Evolutionary conservation across 1,140 invertebrate species (phyloP), one percentile per base, ranked within the genome.

Genomic region (Neodiprion virginianus): DNA sequence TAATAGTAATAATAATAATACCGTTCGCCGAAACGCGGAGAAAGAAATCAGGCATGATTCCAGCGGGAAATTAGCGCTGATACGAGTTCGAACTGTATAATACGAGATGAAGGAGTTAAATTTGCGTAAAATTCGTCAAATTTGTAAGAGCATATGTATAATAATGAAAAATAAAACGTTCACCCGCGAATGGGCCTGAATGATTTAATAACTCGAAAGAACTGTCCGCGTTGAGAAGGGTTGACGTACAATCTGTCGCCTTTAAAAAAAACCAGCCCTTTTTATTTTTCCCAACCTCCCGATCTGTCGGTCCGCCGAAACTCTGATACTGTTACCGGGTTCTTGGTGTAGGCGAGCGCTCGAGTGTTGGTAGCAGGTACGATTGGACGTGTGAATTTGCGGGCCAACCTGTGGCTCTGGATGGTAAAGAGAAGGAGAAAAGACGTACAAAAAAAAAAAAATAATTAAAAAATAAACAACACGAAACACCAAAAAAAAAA

Each of bases 201-300:
- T 85, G 81, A 86, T 86, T 86, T 86, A 87, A 87, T 85, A 86
- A 85, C 80, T 85, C 78, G 78, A 85, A 85, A 85, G 77, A 77
- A 71, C 69, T 74, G 79, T 80, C 79, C 75, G 78, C 79, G 77
- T 81, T 84, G 84, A 85, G 81, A 72, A 84, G 85, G 84, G 83
- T 87, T 79, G 82, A 78, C 79, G 79, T 77, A 77, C 78, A 75
- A 78, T 82, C 77, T 74, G 78, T 71, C 67, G 70, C 72, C 77
- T 78, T 76, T 82, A 74, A 70, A 74, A 81, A 76, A 76, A 73
- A 75, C 69, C 40, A 47, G 66, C 66, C 68, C 48, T 73, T 71
- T 61, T 61, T 61, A 61, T 61, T 61, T 61, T 61, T 61, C 8
- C 28, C 28, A 40, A 40, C 28, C 28, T 40, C 28, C 28, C 1